Percentiles rank a stretch among this genome's conserved stretches.
Conservation (phyloP, 2,888 invertebrate genomes). For the Polydrusus pterygomalis region DNA sequence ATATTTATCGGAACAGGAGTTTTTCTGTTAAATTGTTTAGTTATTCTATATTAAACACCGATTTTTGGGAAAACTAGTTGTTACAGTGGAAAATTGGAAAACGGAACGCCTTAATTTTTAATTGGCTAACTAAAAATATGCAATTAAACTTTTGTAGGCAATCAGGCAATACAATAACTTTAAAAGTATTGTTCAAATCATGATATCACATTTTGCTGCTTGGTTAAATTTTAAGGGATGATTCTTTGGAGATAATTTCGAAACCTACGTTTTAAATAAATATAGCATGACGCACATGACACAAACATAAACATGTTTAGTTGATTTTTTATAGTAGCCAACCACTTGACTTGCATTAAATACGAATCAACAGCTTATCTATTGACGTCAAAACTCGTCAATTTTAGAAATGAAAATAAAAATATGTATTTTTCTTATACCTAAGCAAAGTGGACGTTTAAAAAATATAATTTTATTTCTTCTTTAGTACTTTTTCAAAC, state of each 20-base stretch:
- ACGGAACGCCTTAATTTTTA: too few species aligned
- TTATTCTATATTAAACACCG: too few species aligned
- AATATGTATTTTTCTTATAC: not conserved
- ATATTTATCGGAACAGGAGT: too few species aligned
- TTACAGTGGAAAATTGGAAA: too few species aligned
- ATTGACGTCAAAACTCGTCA: not conserved
- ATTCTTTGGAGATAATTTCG: not conserved
- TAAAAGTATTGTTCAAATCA: not conserved
- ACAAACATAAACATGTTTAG: not conserved
- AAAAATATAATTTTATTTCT: not conserved
- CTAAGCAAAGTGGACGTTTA: not conserved
- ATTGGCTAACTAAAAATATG: too few species aligned
- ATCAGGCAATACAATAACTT: not conserved
- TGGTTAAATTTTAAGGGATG: not conserved
- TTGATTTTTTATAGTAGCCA: slow-evolving; percentile 1
- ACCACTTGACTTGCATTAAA: slow-evolving; percentile 1
- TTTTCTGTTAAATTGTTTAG: too few species aligned
- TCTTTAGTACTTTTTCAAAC: not conserved
- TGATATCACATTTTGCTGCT: not conserved
- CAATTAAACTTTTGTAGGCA: too few species aligned
- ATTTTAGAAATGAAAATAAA: not conserved
- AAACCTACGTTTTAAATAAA: not conserved
- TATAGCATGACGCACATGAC: not conserved
- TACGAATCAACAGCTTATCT: not conserved
- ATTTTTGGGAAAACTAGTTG: too few species aligned